Evolutionary conservation across 2,888 invertebrate genomes (phyloP).

Genomic region (Sabatieria punctata): DNA sequence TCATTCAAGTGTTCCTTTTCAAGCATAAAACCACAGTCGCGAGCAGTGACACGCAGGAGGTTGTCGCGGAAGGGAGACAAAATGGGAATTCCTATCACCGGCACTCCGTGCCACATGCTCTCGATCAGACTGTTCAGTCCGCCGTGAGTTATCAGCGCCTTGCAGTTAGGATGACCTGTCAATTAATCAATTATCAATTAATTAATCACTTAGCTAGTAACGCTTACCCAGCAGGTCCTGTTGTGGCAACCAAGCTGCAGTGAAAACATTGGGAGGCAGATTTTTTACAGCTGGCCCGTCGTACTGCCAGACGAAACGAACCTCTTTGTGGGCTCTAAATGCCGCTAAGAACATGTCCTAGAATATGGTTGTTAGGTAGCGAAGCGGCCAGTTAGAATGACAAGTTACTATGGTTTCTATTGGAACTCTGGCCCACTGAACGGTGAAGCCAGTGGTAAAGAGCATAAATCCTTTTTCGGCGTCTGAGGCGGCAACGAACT

Average conservation of each 20-base stretch:
- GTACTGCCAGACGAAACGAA: slow-evolving; percentile 27
- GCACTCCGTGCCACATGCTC: slow-evolving; percentile 28
- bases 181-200: background rate
- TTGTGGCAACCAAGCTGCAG: slow-evolving; percentile 34
- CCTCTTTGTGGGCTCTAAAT: slow-evolving; percentile 17
- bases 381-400: slow-evolving; percentile 5
- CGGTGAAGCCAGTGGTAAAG: slow-evolving; percentile 21
- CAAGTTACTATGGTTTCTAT: slow-evolving; percentile 16
- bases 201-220: too few relatives aligned
- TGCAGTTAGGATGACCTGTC: slow-evolving; percentile 25
- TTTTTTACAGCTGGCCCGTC: slow-evolving; percentile 12
- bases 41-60: slow-evolving; percentile 15
- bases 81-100: slow-evolving; percentile 16
- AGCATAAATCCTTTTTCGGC: slow-evolving; percentile 22
- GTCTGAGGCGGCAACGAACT: slow-evolving; percentile 16
- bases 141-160: slow-evolving; percentile 25
- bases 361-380: background rate
- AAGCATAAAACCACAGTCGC: slow-evolving; percentile 24
- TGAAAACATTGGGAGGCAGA: slow-evolving; percentile 28
- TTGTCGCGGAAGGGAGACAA: background rate
- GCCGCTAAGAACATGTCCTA: slow-evolving; percentile 18
- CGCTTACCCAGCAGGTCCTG: slow-evolving; percentile 34
- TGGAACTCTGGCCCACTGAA: slow-evolving; percentile 24
- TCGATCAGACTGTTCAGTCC: slow-evolving; percentile 30
- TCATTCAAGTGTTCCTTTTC: slow-evolving; percentile 13